Evolutionary conservation across 2,888 invertebrate genomes (phyloP), one percentile per base, ranked within the genome.

Genomic region (Drosophila longiperda): DNA sequence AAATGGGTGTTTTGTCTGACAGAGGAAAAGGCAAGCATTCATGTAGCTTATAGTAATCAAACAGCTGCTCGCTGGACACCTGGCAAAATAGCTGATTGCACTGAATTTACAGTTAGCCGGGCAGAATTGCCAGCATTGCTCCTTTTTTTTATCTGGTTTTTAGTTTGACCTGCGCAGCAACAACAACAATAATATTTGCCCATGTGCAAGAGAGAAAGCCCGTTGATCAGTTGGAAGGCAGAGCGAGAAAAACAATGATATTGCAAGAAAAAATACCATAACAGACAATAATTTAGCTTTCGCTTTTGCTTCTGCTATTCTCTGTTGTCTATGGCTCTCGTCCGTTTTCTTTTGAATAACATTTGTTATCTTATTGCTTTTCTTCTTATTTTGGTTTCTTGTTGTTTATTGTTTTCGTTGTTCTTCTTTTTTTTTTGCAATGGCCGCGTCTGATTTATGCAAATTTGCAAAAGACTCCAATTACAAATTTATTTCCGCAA

Each of bases 301-400:
- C 59, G 62, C 54, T 69, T 54, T 75, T 71, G 65, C 58, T 73
- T 36, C 42, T 65, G 52, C 12, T 69, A 69, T 57, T 73, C 69
- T 69, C 40, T 81, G 80, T 84, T 86, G 83, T 79, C 81, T 75
- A 68, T 83, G 81, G 83, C 77, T 83, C 73, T 75, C 52, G 67
- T 38, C 59, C 54, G 55, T 63, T 67, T 73, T 65, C 62, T 59
- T 72, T 71, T 75, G 48, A 66, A 66, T 63, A 50, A 61, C 42
- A 67, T 78, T 78, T 78, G 64, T 66, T 72, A 69, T 78, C 68
- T 59, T 69, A 29, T 48, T 71, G 45, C 65, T 62, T 33, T 55
- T 49, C 36, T 66, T 67, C 53, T 81, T 36, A 53, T 45, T 68
- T n/a, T 42, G 40, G 26, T 29, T 55, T 49, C 57, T 62, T 58